Conservation (phyloP, 2,797 vertebrate species). For the Erpetoichthys calabaricus region DNA sequence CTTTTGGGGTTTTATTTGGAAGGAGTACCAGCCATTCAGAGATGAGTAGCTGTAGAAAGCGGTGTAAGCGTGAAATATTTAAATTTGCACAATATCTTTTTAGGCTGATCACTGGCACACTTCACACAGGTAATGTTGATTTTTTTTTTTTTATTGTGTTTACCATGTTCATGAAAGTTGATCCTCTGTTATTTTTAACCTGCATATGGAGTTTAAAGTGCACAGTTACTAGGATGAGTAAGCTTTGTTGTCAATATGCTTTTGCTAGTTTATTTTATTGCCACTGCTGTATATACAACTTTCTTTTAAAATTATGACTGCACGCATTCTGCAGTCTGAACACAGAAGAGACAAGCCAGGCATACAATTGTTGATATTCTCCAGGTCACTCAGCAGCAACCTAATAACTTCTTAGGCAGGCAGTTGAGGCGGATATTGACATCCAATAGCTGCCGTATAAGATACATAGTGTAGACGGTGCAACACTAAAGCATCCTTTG, state of each 20-base stretch:
- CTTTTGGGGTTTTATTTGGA: constrained; percentile 19
- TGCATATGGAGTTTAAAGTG: too few relatives aligned
- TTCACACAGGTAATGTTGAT: constrained; percentile 72
- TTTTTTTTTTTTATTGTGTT: constrained; percentile 22
- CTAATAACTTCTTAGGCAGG: neutral
- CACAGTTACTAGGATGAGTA: too few relatives aligned
- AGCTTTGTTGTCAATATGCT: too few relatives aligned
- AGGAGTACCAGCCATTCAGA: constrained; percentile 41
- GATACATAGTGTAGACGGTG: too few relatives aligned
- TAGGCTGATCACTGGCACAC: constrained; percentile 83
- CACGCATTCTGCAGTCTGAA: neutral
- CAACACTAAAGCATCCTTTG: too few relatives aligned
- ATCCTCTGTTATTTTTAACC: neutral
- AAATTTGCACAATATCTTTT: constrained; percentile 94
- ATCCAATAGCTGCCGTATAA: too few relatives aligned
- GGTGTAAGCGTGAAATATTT: constrained; percentile 89
- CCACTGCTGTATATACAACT: too few relatives aligned
- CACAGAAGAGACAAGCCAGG: neutral
- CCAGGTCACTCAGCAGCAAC: neutral
- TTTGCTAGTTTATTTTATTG: too few relatives aligned
- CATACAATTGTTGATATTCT: neutral
- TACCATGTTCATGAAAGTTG: constrained; percentile 15
- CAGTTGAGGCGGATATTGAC: neutral
- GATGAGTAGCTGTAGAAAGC: constrained; percentile 89
- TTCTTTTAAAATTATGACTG: too few relatives aligned